Conservation (phyloP, 2,797 vertebrate species). For the Acanthurus lineatus region DNA sequence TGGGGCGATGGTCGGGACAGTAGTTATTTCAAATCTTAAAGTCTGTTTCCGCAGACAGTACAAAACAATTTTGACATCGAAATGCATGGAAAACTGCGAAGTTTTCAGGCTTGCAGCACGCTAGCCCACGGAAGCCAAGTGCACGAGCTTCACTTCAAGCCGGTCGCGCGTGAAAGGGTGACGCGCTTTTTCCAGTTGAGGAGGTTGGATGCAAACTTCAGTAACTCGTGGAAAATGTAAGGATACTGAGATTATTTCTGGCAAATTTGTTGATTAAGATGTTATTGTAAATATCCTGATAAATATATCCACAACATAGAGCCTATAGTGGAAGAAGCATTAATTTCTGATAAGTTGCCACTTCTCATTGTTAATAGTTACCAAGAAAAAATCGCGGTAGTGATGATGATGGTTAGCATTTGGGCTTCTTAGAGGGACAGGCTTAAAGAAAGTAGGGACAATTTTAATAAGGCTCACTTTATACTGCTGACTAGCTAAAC, state of each 20-base stretch:
- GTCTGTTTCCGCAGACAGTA: background rate
- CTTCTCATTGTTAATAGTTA: too few relatives aligned
- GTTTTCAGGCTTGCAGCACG: slow-evolving; percentile 26
- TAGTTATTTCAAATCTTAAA: background rate
- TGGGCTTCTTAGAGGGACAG: too few relatives aligned
- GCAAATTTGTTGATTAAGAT: background rate
- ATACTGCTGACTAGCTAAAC: background rate
- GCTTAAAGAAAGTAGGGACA: too few relatives aligned
- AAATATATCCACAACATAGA: background rate
- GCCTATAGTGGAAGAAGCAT: background rate
- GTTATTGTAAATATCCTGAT: background rate
- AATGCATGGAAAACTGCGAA: background rate
- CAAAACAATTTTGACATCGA: background rate
- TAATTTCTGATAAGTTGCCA: too few relatives aligned
- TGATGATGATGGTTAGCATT: too few relatives aligned
- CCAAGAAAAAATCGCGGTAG: too few relatives aligned
- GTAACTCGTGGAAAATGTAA: background rate
- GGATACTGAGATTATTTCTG: background rate
- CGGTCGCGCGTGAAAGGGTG: slow-evolving; percentile 25
- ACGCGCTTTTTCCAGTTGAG: background rate
- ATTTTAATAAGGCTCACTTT: too few relatives aligned
- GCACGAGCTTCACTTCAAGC: slow-evolving; percentile 54
- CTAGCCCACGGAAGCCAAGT: slow-evolving; percentile 2
- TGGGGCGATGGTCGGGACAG: rapidly evolving
- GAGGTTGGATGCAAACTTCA: slow-evolving; percentile 3